Evolutionary conservation across 2,113 vertebrate species (phyloP).

Genomic region (Festucalex cinctus): DNA sequence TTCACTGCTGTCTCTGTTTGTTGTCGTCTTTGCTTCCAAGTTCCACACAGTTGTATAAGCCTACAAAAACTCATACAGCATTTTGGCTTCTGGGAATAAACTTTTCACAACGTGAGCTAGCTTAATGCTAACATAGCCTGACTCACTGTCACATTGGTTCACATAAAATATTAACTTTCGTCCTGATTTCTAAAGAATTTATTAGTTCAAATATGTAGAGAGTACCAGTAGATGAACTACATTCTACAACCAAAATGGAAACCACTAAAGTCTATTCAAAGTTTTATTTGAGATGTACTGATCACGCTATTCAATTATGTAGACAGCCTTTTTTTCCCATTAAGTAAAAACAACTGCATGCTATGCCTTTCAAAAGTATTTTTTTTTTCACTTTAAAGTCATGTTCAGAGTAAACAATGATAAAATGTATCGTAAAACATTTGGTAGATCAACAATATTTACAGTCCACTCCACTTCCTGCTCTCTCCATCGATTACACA

Average conservation of each 20-base stretch:
- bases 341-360: neutral
- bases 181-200: neutral
- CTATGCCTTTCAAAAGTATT: too few species aligned
- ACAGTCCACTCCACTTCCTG: constrained; percentile 4
- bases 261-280: too few species aligned
- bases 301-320: neutral
- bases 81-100: neutral
- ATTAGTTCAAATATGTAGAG: too few species aligned
- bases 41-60: constrained; percentile 15
- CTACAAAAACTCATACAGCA: constrained; percentile 6
- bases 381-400: too few species aligned
- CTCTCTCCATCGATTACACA: constrained; percentile 3
- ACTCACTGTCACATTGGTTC: neutral
- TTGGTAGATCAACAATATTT: neutral
- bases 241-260: too few species aligned
- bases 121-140: neutral
- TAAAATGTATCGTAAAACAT: neutral
- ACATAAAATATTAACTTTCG: neutral
- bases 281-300: neutral
- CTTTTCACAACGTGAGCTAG: neutral
- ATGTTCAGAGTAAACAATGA: too few species aligned
- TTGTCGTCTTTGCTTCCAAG: constrained; percentile 1
- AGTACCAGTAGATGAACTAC: neutral
- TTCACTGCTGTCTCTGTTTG: neutral
- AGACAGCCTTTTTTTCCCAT: too few species aligned